These are phyloP conservation scores for Vandiemenella viatica DNA, from an alignment of 2,888 invertebrate species.

Conservation along the genomic window DNA sequence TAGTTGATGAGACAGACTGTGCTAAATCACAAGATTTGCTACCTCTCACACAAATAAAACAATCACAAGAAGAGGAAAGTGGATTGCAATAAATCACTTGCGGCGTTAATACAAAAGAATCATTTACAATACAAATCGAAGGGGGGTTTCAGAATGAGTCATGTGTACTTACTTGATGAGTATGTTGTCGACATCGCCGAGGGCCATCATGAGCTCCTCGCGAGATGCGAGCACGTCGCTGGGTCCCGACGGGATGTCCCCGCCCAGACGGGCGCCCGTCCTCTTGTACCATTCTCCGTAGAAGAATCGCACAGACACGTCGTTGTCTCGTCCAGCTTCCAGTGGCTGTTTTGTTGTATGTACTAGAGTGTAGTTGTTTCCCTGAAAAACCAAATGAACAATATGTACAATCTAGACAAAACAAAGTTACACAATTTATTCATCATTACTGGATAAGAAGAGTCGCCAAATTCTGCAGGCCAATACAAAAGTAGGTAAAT, in stretches of 20 bases:
- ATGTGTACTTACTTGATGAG: conserved; percentile 47
- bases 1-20: too few species aligned
- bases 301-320: conserved; percentile 47
- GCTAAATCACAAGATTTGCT: too few species aligned
- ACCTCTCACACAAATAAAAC: too few species aligned
- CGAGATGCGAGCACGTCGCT: conserved; percentile 44
- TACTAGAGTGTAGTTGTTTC: conserved; percentile 52
- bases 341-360: conserved; percentile 33
- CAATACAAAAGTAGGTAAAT: too few species aligned
- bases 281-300: conserved; percentile 59
- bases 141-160: background rate
- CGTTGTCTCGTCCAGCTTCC: conserved; percentile 34
- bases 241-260: conserved; percentile 16
- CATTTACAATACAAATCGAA: too few species aligned
- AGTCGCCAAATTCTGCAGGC: too few species aligned
- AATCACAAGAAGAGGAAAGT: too few species aligned
- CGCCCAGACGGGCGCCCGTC: conserved; percentile 22
- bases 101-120: too few species aligned
- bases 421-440: too few species aligned
- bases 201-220: conserved; percentile 89
- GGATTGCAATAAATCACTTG: too few species aligned
- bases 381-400: conserved; percentile 30
- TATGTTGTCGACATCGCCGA: conserved; percentile 72
- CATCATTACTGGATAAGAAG: too few species aligned
- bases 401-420: too few species aligned